Conservation (phyloP, 2,113 vertebrate genomes). For the Suricata suricatta region DNA sequence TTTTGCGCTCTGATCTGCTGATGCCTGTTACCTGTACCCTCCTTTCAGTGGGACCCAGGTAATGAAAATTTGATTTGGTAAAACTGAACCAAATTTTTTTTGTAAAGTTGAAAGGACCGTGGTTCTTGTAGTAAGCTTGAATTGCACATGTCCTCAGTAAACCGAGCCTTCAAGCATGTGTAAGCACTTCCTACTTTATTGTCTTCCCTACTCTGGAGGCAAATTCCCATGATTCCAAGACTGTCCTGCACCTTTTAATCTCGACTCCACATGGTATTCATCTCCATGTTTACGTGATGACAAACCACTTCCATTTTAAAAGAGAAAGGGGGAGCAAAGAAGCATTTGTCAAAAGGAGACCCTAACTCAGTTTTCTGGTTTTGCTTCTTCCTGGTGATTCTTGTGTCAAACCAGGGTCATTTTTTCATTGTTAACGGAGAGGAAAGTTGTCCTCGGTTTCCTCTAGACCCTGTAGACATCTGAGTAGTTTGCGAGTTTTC, state of each 20-base stretch:
- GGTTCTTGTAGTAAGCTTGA: background rate
- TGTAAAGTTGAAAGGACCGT: background rate
- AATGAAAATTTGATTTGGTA: background rate
- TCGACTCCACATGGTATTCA: background rate
- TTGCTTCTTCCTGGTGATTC: background rate
- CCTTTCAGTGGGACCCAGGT: background rate
- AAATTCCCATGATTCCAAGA: background rate
- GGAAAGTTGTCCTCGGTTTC: no score
- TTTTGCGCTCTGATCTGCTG: background rate
- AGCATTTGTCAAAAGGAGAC: background rate
- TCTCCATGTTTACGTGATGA: background rate
- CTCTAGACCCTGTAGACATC: rapidly evolving
- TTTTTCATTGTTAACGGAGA: background rate
- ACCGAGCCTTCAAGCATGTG: background rate
- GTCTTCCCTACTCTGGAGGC: background rate
- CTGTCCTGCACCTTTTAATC: background rate
- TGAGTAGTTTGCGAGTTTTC: background rate
- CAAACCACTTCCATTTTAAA: background rate
- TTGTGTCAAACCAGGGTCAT: background rate
- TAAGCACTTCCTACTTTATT: background rate
- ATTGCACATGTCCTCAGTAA: background rate
- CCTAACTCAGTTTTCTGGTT: background rate
- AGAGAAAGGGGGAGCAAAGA: background rate
- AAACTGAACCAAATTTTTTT: background rate
- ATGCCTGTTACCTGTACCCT: rapidly evolving